Base-by-base conservation (phyloP, 2,113 vertebrate genomes). In the Amphiprion ocellaris region DNA sequence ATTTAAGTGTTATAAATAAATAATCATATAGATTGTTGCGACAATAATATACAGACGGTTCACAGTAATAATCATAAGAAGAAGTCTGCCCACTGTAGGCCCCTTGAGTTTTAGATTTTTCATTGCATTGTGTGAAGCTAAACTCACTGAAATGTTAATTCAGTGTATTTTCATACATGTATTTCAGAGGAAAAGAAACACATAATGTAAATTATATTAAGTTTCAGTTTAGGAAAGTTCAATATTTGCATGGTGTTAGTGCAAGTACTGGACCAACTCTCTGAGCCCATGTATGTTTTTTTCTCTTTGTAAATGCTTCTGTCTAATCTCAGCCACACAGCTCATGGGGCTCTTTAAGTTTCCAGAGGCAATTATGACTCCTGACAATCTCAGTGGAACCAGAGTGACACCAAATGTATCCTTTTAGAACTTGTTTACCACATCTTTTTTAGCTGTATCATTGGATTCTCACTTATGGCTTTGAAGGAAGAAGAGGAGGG, bases 1-100 rank as follows among this genome's bases (percentile, higher is more conserved):
- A 61, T 24, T 12, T 14, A 49, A 67, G 49, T 80, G 55, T 41
- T 16, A 50, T 56, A 62, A 80, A 84, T 70, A 77, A 79, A 75
- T 64, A 75, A 46, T 37, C 39, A 49, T 52, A 39, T 44, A 66
- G 62, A 74, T 82, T 55, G 74, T 54, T 60, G 55, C 19, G 72
- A 79, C 33, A 69, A 24, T 50, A 60, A 59, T 61, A 85, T 14
- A 33, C 58, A 77, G 41, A 33, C 8, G 4, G 3, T 65, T 74
- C 47, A 79, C 66, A 74, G 52, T 81, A 39, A 66, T 28, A 56
- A 60, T 53, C 15, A 71, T 4, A n/a, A 56, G 1, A 67, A 59
- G 60, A 68, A 39, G 56, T 44, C 30, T 41, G 55, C 14, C 21
- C 68, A 50, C 33, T n/a, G 5, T 10, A 21, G 56, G 50, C 62